Evolutionary conservation across 2,113 vertebrate genomes (phyloP), one percentile per base, ranked within the genome.

Genomic region (Prinia subflava): DNA sequence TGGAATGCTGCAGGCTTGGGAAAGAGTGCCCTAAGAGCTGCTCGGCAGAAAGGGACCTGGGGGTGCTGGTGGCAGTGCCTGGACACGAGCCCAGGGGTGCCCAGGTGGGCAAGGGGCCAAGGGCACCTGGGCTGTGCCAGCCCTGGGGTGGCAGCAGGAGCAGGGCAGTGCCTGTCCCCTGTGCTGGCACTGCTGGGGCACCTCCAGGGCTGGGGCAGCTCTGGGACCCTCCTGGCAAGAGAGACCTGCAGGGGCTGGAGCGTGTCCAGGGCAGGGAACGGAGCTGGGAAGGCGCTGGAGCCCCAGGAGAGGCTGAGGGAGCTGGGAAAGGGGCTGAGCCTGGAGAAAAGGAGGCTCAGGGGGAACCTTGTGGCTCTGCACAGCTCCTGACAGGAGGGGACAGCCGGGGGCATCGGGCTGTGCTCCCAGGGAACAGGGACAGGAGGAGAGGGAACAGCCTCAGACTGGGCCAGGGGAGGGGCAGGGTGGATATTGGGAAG

Each of bases 401-500:
- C n/a, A n/a, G n/a, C n/a, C n/a, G 12, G 37, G 80, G 57, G 50
- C 8, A 22, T 49, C 4, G 7, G 82, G 50, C 82, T 74, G 11
- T 76, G 60, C 60, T 67, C 1, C 6, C 60, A 42, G 42, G 52
- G 60, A 65, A 57, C 60, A 75, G 70, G 52, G 70, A 65, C 30
- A 49, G 83, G 83, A 64, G 18, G 49, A 85, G 70, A 65, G 52
- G 70, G n/a, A 75, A 57, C 8, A 7, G 44, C 62, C 60, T 42
- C 60, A 31, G 25, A 31, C 44, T 67, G 60, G 5, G 41, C 49
- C 49, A 83, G 49, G 69, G n/a, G 3, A 49, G 70, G 24, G 0
- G 2, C 24, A 76, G 16, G 8, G 0, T 11, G 27, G 25, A 31
- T 4, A 3, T 10, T 42, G 7, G 37, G 7, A 4, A 59, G 44